These are phyloP conservation scores for Azemiops feae DNA, from an alignment of 2,113 vertebrate genomes.

Conservation along the genomic window DNA sequence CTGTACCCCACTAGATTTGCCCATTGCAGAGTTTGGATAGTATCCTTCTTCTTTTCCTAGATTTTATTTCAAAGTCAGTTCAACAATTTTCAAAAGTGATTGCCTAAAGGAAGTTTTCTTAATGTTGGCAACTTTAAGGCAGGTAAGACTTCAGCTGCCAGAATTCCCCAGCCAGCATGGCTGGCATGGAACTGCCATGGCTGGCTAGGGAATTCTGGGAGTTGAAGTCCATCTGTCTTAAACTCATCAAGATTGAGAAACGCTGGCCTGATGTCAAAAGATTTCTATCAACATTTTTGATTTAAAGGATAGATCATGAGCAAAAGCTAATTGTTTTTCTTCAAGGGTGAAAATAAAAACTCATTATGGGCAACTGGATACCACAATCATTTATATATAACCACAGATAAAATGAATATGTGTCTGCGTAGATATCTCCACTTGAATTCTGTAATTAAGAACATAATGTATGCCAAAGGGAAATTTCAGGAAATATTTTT, in stretches of 20 bases:
- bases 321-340: slow-evolving; percentile 71
- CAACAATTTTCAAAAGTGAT: slow-evolving; percentile 84
- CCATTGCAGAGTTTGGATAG: slow-evolving; percentile 78
- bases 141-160: neutral
- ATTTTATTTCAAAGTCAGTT: slow-evolving; percentile 86
- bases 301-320: slow-evolving; percentile 82
- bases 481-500: slow-evolving; percentile 37
- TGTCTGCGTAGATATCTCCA: neutral
- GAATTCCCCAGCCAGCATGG: neutral
- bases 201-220: neutral
- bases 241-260: neutral
- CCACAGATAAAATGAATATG: neutral
- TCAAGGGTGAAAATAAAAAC: neutral
- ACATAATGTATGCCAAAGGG: slow-evolving; percentile 48
- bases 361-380: slow-evolving; percentile 18
- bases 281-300: slow-evolving; percentile 76
- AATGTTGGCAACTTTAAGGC: neutral
- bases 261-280: neutral
- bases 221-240: neutral
- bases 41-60: slow-evolving; percentile 64
- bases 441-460: slow-evolving; percentile 35
- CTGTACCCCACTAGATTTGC: slow-evolving; percentile 83
- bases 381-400: neutral
- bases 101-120: slow-evolving; percentile 68
- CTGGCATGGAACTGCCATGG: neutral